phyloP scores from a whole-genome alignment of 2,888 invertebrate species.

The Erebia palarica region DNA sequence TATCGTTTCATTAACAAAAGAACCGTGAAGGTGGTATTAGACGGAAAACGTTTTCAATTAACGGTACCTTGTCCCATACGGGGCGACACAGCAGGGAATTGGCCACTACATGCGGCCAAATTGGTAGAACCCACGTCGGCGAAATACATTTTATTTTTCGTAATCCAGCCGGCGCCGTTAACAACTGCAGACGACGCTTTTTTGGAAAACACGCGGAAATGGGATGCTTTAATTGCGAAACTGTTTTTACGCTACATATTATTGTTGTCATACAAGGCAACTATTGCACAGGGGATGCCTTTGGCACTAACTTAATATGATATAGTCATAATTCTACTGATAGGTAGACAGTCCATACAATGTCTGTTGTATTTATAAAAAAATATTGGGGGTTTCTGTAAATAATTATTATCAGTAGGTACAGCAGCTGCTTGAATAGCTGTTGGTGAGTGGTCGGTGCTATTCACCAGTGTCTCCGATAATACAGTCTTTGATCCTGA shows the following conservation, averaged over 20 bases:
- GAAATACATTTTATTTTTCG: slow-evolving; percentile 64
- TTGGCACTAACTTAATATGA: background rate
- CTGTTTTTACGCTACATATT: slow-evolving; percentile 48
- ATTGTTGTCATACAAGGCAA: slow-evolving; percentile 29
- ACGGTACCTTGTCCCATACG: slow-evolving; percentile 64
- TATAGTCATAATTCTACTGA: too few species aligned
- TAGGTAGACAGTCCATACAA: too few species aligned
- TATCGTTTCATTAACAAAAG: slow-evolving; percentile 20
- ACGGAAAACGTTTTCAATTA: slow-evolving; percentile 77
- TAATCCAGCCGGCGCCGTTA: slow-evolving; percentile 57
- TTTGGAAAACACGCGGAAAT: slow-evolving; percentile 51
- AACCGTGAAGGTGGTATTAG: slow-evolving; percentile 52
- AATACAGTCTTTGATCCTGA: too few species aligned
- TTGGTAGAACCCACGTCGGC: slow-evolving; percentile 50
- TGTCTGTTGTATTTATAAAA: too few species aligned
- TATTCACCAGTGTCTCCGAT: too few species aligned
- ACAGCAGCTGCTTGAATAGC: too few species aligned
- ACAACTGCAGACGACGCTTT: slow-evolving; percentile 62
- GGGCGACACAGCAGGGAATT: slow-evolving; percentile 59
- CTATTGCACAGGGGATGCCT: slow-evolving; percentile 33
- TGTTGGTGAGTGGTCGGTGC: too few species aligned
- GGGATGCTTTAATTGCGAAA: slow-evolving; percentile 59
- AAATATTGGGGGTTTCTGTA: too few species aligned
- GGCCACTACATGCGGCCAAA: slow-evolving; percentile 63
- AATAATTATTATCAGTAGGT: too few species aligned